A percentile compares a stretch with the other conserved stretches of the same genome.
Conservation (phyloP, 2,888 invertebrate species). For the Drosophila robusta region DNA sequence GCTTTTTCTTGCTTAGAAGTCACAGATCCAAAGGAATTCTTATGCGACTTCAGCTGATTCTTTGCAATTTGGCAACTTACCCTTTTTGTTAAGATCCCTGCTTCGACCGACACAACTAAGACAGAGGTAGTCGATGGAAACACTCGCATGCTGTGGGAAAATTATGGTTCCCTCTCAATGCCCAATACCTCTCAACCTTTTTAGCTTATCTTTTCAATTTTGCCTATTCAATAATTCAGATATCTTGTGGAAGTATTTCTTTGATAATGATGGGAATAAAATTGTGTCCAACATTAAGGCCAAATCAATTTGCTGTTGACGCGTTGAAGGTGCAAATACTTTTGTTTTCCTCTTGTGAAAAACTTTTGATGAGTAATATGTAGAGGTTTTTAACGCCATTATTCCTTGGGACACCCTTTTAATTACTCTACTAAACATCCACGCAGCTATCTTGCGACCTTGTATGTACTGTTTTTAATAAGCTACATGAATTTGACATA, state of each 20-base stretch:
- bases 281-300: too few species aligned
- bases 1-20: not conserved
- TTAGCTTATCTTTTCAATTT: not conserved
- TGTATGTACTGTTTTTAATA: slow-evolving; percentile 3
- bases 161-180: not conserved
- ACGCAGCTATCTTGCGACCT: slow-evolving; percentile 20
- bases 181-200: not conserved
- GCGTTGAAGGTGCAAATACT: too few species aligned
- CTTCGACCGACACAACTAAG: not conserved
- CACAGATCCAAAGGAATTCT: slow-evolving; percentile 54
- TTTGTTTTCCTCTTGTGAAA: too few species aligned
- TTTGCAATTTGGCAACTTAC: slow-evolving; percentile 43
- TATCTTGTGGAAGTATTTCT: too few species aligned
- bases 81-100: slow-evolving; percentile 43
- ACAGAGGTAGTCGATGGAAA: not conserved
- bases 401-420: slow-evolving; percentile 16
- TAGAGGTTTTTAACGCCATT: slow-evolving; percentile 18
- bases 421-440: slow-evolving; percentile 47
- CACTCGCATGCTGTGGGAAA: slow-evolving; percentile 41
- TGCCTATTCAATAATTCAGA: too few species aligned
- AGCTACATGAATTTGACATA: slow-evolving; percentile 28
- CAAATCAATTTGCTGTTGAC: too few species aligned
- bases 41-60: slow-evolving; percentile 32
- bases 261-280: too few species aligned
- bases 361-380: not conserved